These are phyloP conservation scores for Drosophila cardini DNA, from an alignment of 1,140 invertebrate genomes.

Conservation along the genomic window DNA sequence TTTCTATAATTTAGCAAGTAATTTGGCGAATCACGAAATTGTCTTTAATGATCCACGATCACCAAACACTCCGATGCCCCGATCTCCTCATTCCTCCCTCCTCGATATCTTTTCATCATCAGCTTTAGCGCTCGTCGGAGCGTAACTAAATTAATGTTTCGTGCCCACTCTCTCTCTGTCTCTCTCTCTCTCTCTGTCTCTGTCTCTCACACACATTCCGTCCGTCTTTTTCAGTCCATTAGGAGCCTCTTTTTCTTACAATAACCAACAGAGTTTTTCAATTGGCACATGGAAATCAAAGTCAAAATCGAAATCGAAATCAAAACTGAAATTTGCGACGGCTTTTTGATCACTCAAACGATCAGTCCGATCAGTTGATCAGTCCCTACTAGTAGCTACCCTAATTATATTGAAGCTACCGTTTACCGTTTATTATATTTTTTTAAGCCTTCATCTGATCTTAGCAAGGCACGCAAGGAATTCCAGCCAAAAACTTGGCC, in stretches of 20 bases:
- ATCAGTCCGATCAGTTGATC: neutral
- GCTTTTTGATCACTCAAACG: constrained; percentile 4
- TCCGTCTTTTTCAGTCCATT: constrained; percentile 45
- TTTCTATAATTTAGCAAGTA: constrained; percentile 83
- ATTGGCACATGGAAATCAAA: constrained; percentile 38
- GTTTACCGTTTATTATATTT: constrained; percentile 52
- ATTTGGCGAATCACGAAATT: constrained; percentile 83
- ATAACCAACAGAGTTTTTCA: constrained; percentile 10
- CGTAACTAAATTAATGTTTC: constrained; percentile 80
- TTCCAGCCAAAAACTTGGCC: constrained; percentile 40
- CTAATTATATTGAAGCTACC: constrained; percentile 59
- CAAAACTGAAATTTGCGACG: constrained; percentile 56
- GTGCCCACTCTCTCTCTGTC: constrained; percentile 34
- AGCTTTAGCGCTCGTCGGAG: constrained; percentile 61
- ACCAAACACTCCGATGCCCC: neutral
- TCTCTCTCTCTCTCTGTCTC: neutral
- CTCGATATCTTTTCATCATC: constrained; percentile 6
- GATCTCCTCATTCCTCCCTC: neutral
- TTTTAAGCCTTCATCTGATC: constrained; percentile 6
- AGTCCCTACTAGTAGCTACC: constrained; percentile 16
- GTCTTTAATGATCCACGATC: constrained; percentile 74
- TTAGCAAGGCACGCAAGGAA: constrained; percentile 66
- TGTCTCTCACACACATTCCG: neutral
- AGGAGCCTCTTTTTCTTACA: constrained; percentile 41
- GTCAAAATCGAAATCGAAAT: constrained; percentile 20